Base-by-base conservation (phyloP, 2,888 invertebrate species). In the Malthinus flaveolus region DNA sequence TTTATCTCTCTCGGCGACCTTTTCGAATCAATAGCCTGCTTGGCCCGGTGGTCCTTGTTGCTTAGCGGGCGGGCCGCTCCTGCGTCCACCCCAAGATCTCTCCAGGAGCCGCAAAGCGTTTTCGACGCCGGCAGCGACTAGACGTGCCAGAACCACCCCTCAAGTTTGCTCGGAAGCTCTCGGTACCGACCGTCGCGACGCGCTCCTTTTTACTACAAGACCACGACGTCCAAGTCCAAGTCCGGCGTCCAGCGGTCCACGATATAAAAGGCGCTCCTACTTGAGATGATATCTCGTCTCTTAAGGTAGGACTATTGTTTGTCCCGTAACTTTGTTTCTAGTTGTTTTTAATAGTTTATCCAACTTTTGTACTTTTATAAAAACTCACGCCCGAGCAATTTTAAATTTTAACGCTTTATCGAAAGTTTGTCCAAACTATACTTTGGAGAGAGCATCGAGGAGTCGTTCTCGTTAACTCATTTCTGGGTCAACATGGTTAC, bases 91-190 rank as follows among this genome's bases (percentile, higher is more conserved):
- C 77, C 75, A 71, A 70, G 69, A 68, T 70, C 72, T 73, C 75
- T 73, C 72, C 72, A 70, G 72, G 67, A 71, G 72, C 75, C 77
- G 74, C 79, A 79, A 78, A 78, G 76, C 82, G 81, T 79, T 81
- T 79, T 78, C 81, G 81, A 81, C 81, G 80, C 76, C 78, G 78
- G 78, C 80, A 72, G 80, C 80, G 81, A 68, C 73, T 72, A 74
- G 77, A 77, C 77, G 77, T 76, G 70, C 72, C 69, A 71, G 71
- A 68, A 72, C 72, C 74, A 71, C 75, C 73, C 73, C 73, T 72
- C 73, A 70, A 62, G 62, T 50, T 63, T 53, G 64, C 51, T 74
- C 74, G 74, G 71, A 59, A 51, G 61, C 62, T 64, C 55, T 73
- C 75, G 73, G 68, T 64, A 59, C 53, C 61, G 66, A 65, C 66